These are phyloP conservation scores for Limosa lapponica DNA, from an alignment of 2,797 vertebrate genomes.

Conservation along the genomic window DNA sequence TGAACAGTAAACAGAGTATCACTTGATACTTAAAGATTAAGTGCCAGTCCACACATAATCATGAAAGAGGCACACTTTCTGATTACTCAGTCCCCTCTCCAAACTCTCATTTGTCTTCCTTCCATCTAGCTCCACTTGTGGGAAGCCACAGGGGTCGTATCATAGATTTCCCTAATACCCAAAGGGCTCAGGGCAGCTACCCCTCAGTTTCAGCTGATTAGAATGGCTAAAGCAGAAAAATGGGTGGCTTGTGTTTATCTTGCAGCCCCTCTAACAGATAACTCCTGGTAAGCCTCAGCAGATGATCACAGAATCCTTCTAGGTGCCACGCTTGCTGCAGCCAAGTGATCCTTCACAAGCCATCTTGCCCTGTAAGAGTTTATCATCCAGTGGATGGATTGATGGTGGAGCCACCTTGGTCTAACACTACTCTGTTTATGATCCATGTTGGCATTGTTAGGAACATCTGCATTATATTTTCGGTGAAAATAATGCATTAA, in stretches of 20 bases:
- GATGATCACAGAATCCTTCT: background rate
- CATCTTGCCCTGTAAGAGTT: background rate
- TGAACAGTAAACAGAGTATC: background rate
- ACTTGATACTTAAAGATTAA: background rate
- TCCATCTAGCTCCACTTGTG: background rate
- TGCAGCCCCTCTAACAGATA: background rate
- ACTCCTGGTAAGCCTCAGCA: background rate
- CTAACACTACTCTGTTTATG: background rate
- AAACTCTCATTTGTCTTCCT: background rate
- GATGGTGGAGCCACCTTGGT: background rate
- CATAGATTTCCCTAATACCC: background rate
- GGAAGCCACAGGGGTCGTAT: background rate
- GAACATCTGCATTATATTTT: background rate
- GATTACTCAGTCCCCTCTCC: background rate
- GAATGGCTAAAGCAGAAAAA: background rate
- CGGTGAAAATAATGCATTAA: background rate
- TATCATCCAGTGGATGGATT: background rate
- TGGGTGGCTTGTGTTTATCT: background rate
- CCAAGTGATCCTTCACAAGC: background rate
- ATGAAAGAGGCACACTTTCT: background rate
- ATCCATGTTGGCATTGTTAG: background rate
- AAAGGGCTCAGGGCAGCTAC: background rate
- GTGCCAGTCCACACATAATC: background rate
- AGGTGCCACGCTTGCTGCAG: background rate
- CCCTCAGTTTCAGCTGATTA: background rate